Evolutionary conservation across 2,113 vertebrate genomes (phyloP).

Genomic region (Corythaixoides concolor): DNA sequence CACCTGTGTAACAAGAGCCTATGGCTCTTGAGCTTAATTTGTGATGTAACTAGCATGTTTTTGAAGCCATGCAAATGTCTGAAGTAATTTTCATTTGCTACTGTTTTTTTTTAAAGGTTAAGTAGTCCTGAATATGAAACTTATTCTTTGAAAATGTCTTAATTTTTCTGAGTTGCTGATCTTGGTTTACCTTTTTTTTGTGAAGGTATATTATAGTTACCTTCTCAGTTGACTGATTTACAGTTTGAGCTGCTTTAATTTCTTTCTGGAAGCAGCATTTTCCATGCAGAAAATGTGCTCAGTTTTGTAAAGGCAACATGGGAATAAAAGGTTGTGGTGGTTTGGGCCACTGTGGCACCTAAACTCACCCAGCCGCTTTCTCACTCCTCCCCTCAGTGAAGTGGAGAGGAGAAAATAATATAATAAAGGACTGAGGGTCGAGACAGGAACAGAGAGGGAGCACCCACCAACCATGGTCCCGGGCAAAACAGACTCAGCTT

Average conservation of each 20-base stretch:
- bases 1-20: not conserved
- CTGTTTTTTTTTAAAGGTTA: not conserved
- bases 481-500: too few species aligned
- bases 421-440: too few species aligned
- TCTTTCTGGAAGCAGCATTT: not conserved
- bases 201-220: not conserved
- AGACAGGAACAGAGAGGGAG: too few species aligned
- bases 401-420: too few species aligned
- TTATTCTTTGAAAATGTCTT: not conserved
- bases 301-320: not conserved
- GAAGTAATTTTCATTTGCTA: not conserved
- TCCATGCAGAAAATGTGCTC: not conserved
- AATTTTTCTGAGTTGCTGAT: not conserved
- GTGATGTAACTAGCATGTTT: not conserved
- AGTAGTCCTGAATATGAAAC: not conserved
- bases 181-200: not conserved
- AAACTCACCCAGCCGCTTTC: too few species aligned
- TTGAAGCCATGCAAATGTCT: not conserved
- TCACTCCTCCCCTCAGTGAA: too few species aligned
- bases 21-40: not conserved
- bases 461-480: too few species aligned
- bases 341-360: too few species aligned
- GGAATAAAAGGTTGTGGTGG: not conserved
- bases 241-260: not conserved
- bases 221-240: not conserved